Evolutionary conservation across 2,113 vertebrate species (phyloP).

Genomic region (Camelus dromedarius): DNA sequence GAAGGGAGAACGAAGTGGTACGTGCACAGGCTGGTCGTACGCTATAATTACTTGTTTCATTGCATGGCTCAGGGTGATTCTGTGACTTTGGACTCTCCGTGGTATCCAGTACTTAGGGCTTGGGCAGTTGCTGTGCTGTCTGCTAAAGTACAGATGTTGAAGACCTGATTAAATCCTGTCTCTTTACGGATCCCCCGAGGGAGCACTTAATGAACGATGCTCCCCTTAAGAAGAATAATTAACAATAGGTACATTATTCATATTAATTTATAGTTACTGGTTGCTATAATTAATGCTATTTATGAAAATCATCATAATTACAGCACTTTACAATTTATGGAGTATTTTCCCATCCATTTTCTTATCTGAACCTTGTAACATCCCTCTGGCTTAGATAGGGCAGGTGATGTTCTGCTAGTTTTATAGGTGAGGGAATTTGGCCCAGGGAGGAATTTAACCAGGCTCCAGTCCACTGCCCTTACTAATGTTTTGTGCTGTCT

Average conservation of each 20-base stretch:
- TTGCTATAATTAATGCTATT: constrained; percentile 75
- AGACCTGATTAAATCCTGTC: constrained; percentile 57
- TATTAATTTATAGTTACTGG: constrained; percentile 78
- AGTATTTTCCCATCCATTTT: constrained; percentile 76
- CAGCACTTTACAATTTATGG: constrained; percentile 61
- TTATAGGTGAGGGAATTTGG: neutral
- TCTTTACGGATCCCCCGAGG: constrained; percentile 52
- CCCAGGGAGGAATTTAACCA: neutral
- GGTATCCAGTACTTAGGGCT: constrained; percentile 6
- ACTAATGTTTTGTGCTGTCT: neutral
- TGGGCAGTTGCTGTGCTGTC: constrained; percentile 36
- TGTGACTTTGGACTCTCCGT: constrained; percentile 40
- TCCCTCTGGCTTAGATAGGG: neutral
- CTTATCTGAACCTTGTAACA: constrained; percentile 46
- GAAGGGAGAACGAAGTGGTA: neutral
- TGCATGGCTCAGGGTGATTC: constrained; percentile 44
- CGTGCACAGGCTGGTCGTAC: constrained; percentile 30
- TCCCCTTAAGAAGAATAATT: constrained; percentile 74
- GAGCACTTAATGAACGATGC: constrained; percentile 69
- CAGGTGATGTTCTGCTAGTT: neutral
- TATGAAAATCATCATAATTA: constrained; percentile 79
- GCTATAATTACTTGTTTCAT: constrained; percentile 43
- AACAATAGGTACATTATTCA: constrained; percentile 74
- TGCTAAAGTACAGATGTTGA: constrained; percentile 37
- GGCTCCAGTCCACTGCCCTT: neutral